A percentile compares a stretch with the other conserved stretches of the same genome.
Evolutionary conservation across 1,140 invertebrate genomes (phyloP).

Genomic region (Drosophila busckii): DNA sequence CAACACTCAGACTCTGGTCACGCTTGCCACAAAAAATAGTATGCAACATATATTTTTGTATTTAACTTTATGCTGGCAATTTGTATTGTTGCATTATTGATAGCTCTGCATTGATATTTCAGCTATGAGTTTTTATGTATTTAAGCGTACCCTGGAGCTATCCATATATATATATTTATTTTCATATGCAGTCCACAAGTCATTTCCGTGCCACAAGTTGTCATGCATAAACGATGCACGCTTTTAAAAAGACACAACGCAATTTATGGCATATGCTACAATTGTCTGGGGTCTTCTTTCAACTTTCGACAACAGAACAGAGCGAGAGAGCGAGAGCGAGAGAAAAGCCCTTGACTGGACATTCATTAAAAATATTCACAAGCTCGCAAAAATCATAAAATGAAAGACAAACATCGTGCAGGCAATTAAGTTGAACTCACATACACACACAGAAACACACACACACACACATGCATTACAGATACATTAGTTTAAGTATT

Average conservation of each 20-base stretch:
- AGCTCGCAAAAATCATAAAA: slow-evolving; percentile 39
- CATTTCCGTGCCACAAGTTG: slow-evolving; percentile 27
- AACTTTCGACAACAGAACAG: neutral
- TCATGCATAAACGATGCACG: slow-evolving; percentile 58
- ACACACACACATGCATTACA: neutral
- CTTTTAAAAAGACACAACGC: slow-evolving; percentile 33
- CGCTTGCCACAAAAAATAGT: no score
- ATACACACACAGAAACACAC: slow-evolving; percentile 4
- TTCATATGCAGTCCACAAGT: no score
- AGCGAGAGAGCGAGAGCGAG: no score
- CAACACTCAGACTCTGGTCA: no score
- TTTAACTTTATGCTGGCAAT: no score
- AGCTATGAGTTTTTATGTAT: no score
- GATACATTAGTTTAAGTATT: neutral
- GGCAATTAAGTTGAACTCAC: slow-evolving; percentile 45
- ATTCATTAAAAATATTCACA: slow-evolving; percentile 40
- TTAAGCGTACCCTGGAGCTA: no score
- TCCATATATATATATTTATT: neutral
- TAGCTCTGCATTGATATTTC: slow-evolving; percentile 8
- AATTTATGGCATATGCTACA: slow-evolving; percentile 58
- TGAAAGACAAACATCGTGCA: slow-evolving; percentile 47
- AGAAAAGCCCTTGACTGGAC: slow-evolving; percentile 8
- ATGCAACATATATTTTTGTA: no score
- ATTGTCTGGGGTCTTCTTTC: slow-evolving; percentile 19
- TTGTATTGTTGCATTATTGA: slow-evolving; percentile 53